These are phyloP conservation scores for Cyaniris semiargus DNA, from an alignment of 2,888 invertebrate species.

Conservation along the genomic window DNA sequence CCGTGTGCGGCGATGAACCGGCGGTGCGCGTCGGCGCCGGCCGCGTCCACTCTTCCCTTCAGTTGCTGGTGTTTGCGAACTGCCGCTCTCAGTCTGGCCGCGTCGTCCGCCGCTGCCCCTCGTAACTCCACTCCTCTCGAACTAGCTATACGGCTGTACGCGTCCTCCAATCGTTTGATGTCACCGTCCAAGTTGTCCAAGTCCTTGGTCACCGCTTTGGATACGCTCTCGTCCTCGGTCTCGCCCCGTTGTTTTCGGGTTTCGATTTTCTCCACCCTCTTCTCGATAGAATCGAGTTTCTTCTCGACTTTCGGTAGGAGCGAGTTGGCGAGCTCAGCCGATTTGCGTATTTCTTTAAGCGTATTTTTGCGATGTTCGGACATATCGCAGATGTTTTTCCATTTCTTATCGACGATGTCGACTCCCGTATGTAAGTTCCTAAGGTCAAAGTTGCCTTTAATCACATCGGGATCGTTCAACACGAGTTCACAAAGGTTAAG, in stretches of 20 bases:
- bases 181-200: slow-evolving; percentile 83
- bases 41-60: slow-evolving; percentile 79
- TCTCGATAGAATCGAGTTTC: slow-evolving; percentile 81
- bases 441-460: slow-evolving; percentile 86
- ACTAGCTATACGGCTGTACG: slow-evolving; percentile 85
- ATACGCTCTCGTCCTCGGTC: slow-evolving; percentile 76
- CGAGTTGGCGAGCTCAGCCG: slow-evolving; percentile 82
- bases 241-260: slow-evolving; percentile 69
- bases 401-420: slow-evolving; percentile 87
- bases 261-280: slow-evolving; percentile 77
- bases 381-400: slow-evolving; percentile 88
- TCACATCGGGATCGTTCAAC: slow-evolving; percentile 86
- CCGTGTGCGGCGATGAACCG: slow-evolving; percentile 87
- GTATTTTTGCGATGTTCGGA: slow-evolving; percentile 82
- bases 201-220: slow-evolving; percentile 78
- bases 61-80: slow-evolving; percentile 85
- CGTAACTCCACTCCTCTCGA: slow-evolving; percentile 83
- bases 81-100: slow-evolving; percentile 82
- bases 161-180: slow-evolving; percentile 84
- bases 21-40: slow-evolving; percentile 82
- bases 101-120: slow-evolving; percentile 84
- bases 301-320: slow-evolving; percentile 84
- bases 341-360: slow-evolving; percentile 77
- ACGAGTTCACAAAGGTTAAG: slow-evolving; percentile 89
- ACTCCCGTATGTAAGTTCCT: slow-evolving; percentile 84